These are phyloP conservation scores for Oreochromis tanganicae DNA, from an alignment of 2,113 vertebrate genomes.

Conservation along the genomic window DNA sequence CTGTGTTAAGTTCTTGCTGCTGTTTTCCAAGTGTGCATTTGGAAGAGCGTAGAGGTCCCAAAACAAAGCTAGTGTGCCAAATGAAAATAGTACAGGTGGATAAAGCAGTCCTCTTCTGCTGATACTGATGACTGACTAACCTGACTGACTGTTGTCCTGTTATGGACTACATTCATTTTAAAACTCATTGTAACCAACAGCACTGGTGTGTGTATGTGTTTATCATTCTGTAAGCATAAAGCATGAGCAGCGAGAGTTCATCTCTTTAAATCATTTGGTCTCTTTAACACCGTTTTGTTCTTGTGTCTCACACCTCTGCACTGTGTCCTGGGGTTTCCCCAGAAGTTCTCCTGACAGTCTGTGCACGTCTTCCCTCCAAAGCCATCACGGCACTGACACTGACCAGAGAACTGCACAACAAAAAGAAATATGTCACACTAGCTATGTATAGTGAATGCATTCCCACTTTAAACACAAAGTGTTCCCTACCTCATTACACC, in stretches of 20 bases:
- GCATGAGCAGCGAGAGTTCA: background rate
- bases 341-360: constrained; percentile 90
- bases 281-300: background rate
- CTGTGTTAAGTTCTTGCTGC: background rate
- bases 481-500: constrained; percentile 85
- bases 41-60: background rate
- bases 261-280: background rate
- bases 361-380: constrained; percentile 89
- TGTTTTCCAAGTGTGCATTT: background rate
- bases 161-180: background rate
- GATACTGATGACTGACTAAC: background rate
- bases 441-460: background rate
- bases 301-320: constrained; percentile 78
- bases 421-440: background rate
- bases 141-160: background rate
- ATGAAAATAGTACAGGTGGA: background rate
- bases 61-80: background rate
- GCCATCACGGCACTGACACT: constrained; percentile 88
- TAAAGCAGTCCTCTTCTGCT: background rate
- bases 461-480: background rate
- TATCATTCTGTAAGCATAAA: background rate
- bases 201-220: background rate
- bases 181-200: background rate
- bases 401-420: constrained; percentile 83
- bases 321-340: constrained; percentile 84